Evolutionary conservation across 2,888 invertebrate species (phyloP), one percentile per base, ranked within the genome.

Genomic region (Nemapogon koenigi): DNA sequence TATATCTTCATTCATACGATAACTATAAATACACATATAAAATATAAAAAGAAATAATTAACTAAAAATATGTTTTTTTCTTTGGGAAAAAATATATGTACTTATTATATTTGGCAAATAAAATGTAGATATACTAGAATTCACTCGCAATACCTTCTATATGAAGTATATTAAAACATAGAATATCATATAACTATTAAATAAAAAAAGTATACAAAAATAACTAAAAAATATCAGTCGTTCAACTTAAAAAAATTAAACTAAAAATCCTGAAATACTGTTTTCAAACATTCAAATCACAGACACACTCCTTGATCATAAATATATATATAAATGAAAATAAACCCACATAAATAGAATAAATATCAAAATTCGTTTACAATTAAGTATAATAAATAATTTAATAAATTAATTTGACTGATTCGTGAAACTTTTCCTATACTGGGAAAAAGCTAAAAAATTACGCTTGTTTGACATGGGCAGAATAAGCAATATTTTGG

Each of bases 401-500:
- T 40, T 43, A 28, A 17, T 26, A 40, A 19, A 29, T 28, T 7
- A 28, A 28, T 11, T n/a, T 7, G 6, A 28, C 7, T n/a, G 4
- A 28, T 4, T n/a, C 4, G 4, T 6, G 11, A 28, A 28, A 11
- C 11, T 4, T 28, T 28, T n/a, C 28, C 28, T 11, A 28, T n/a
- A 28, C 28, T n/a, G 11, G 11, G n/a, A n/a, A n/a, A n/a, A n/a
- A n/a, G n/a, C n/a, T n/a, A 4, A 28, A 4, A 40, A 41, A 42
- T 55, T 67, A 78, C 46, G 63, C 65, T 43, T 75, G 68, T 43
- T 78, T 78, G 8, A 55, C 56, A 52, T 87, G 83, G 39, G 83
- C 89, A 44, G 80, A 82, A 56, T 91, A 91, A 14, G 90, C 89
- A 52, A 90, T 53, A 42, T 84, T 82, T 45, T 87, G 84, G 29